Conservation (phyloP, 2,113 vertebrate species). For the Cheirogaleus medius region DNA sequence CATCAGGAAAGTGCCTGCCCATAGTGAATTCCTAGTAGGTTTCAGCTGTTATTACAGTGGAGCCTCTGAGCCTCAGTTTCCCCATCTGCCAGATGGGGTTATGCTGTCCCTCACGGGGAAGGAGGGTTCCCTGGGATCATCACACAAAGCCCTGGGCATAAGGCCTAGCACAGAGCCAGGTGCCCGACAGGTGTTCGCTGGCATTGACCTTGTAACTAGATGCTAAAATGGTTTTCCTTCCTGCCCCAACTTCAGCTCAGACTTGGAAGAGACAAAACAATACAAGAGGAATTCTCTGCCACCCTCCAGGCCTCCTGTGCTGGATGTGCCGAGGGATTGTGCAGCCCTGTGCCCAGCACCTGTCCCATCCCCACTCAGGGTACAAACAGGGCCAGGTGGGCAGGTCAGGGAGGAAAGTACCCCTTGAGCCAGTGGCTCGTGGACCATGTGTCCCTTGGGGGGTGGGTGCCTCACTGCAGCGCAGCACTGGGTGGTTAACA, state of each 20-base stretch:
- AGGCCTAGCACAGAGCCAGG: not conserved
- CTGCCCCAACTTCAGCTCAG: not conserved
- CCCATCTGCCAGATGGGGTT: not conserved
- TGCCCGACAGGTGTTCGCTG: not conserved
- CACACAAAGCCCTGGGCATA: no score
- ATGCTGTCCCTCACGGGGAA: fast-evolving
- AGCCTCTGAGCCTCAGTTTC: not conserved
- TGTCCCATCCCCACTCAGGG: not conserved
- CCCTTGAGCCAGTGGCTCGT: not conserved
- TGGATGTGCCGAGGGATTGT: not conserved
- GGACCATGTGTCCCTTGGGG: not conserved
- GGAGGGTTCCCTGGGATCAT: not conserved
- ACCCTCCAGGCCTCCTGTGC: not conserved
- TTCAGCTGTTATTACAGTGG: not conserved
- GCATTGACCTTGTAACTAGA: not conserved
- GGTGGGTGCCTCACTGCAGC: not conserved
- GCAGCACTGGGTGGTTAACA: not conserved
- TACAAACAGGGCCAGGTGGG: not conserved
- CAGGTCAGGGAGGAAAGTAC: not conserved
- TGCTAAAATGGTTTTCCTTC: not conserved
- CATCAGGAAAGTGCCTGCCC: not conserved
- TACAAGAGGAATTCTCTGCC: no score
- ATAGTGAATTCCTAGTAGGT: not conserved
- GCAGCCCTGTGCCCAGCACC: not conserved
- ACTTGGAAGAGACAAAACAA: not conserved